Evolutionary conservation across 2,797 vertebrate genomes (phyloP).

Genomic region (Syngnathus rostellatus): DNA sequence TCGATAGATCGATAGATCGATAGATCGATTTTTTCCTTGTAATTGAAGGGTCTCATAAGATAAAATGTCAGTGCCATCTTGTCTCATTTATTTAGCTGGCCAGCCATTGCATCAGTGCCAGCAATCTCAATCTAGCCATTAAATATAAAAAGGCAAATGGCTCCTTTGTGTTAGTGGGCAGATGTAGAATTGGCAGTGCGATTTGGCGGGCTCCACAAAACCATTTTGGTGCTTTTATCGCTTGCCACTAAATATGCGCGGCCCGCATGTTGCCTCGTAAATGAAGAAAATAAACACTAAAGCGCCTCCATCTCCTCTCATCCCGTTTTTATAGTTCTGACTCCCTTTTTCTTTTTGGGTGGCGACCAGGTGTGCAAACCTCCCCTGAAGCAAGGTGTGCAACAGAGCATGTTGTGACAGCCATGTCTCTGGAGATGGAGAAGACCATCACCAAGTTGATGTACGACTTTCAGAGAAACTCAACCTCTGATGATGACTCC

Average conservation of each 20-base stretch:
- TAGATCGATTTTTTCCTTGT: too few species aligned
- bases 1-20: too few species aligned
- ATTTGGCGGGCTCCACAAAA: not conserved
- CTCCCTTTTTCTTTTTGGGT: not conserved
- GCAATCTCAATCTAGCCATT: not conserved
- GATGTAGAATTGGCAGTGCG: not conserved
- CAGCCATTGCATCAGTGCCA: not conserved
- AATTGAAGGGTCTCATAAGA: not conserved
- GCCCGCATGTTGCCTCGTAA: not conserved
- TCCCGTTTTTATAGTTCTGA: not conserved
- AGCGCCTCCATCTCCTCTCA: not conserved
- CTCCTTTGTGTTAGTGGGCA: not conserved
- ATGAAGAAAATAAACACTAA: not conserved
- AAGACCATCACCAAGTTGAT: conserved; percentile 97
- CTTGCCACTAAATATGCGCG: not conserved
- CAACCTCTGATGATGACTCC: conserved; percentile 93
- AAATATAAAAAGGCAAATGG: not conserved
- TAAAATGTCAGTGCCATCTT: not conserved
- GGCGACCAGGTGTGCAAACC: conserved; percentile 44
- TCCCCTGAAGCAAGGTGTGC: conserved; percentile 65
- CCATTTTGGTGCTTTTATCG: not conserved
- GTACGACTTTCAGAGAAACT: conserved; percentile 99
- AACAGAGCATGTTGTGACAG: conserved; percentile 87
- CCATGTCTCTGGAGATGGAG: conserved; percentile 98
- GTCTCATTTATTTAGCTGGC: not conserved